These are phyloP conservation scores for Leptoteleia sp. DNA, from an alignment of 1,140 invertebrate genomes.

Conservation along the genomic window DNA sequence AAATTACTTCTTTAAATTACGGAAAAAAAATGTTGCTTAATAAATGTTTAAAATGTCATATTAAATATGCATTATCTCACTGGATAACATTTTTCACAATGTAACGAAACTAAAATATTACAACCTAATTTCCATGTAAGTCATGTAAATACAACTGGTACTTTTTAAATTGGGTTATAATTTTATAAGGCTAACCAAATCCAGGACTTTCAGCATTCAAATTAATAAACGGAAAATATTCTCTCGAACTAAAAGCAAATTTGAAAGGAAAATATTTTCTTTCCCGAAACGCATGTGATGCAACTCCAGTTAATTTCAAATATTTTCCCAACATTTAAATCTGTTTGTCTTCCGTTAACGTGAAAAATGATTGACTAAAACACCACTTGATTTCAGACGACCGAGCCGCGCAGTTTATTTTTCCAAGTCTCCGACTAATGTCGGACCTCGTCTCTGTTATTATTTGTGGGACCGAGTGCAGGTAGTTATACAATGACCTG, in stretches of 20 bases:
- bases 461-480: slow-evolving; percentile 52
- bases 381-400: slow-evolving; percentile 47
- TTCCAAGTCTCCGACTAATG: slow-evolving; percentile 46
- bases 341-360: slow-evolving; percentile 43
- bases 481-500: slow-evolving; percentile 65
- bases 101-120: too few species aligned
- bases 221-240: too few species aligned
- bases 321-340: slow-evolving; percentile 55
- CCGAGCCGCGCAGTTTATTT: slow-evolving; percentile 46
- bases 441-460: slow-evolving; percentile 42
- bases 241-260: slow-evolving; percentile 10
- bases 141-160: too few species aligned
- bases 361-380: slow-evolving; percentile 57
- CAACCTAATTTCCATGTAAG: too few species aligned
- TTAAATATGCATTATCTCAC: too few species aligned
- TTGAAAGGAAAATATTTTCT: slow-evolving; percentile 19
- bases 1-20: too few species aligned
- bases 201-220: too few species aligned
- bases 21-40: too few species aligned
- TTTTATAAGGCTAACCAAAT: too few species aligned
- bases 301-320: slow-evolving; percentile 45
- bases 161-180: too few species aligned
- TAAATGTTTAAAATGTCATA: too few species aligned
- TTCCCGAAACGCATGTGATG: slow-evolving; percentile 12
- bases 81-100: too few species aligned